Conservation (phyloP, 2,888 invertebrate genomes). For the Drosophila ustulata region DNA sequence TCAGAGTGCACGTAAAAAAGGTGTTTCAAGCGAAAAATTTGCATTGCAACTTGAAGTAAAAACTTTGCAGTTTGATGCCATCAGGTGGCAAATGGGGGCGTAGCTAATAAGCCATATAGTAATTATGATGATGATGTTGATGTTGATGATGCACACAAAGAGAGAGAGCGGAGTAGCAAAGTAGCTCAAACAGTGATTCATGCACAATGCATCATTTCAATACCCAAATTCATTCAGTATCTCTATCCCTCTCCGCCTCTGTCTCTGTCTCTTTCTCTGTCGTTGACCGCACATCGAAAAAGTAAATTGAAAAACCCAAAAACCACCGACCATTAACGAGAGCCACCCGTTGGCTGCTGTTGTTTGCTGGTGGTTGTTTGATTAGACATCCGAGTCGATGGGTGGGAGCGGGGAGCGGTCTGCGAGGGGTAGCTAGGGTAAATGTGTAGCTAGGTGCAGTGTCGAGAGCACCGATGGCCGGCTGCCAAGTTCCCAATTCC, state of each 20-base stretch:
- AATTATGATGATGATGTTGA: not conserved
- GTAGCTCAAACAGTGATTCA: slow-evolving; percentile 29
- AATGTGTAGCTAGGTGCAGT: slow-evolving; percentile 23
- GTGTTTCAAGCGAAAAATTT: slow-evolving; percentile 1
- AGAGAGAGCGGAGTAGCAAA: not conserved
- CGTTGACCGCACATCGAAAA: slow-evolving; percentile 33
- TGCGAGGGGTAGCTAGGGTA: not conserved
- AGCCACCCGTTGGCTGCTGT: slow-evolving; percentile 15
- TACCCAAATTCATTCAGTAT: slow-evolving; percentile 13
- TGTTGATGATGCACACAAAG: not conserved
- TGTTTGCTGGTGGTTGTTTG: slow-evolving; percentile 33
- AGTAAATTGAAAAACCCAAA: slow-evolving; percentile 36
- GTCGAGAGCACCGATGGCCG: slow-evolving; percentile 11
- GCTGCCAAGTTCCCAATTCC: slow-evolving; percentile 34
- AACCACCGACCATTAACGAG: slow-evolving; percentile 38
- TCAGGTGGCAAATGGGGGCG: slow-evolving; percentile 8
- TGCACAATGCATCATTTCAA: slow-evolving; percentile 24
- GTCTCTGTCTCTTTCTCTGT: not conserved
- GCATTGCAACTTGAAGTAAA: not conserved
- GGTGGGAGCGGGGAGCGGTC: not conserved
- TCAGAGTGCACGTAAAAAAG: not conserved
- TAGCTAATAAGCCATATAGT: slow-evolving; percentile 6
- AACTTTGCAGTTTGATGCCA: not conserved
- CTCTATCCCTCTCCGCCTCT: not conserved
- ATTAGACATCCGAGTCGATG: slow-evolving; percentile 20